A percentile compares a stretch with the other conserved stretches of the same genome.
Conservation (phyloP, 2,888 invertebrate genomes). For the Drosophila yooni region DNA sequence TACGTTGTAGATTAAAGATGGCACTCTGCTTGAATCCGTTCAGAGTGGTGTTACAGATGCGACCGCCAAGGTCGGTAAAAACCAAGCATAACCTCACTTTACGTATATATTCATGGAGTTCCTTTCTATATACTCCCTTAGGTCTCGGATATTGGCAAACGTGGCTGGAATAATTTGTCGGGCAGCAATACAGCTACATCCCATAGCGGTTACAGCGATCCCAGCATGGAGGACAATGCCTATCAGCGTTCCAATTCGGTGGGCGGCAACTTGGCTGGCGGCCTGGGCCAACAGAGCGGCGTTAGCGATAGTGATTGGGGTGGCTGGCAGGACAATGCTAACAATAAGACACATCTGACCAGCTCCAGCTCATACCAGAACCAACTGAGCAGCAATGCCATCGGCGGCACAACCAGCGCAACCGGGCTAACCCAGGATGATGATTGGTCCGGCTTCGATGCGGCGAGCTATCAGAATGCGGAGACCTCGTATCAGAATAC, state of each 20-base stretch:
- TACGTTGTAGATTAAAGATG: slow-evolving; percentile 88
- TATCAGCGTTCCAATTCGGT: slow-evolving; percentile 84
- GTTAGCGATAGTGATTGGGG: slow-evolving; percentile 83
- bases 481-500: slow-evolving; percentile 81
- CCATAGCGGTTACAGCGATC: slow-evolving; percentile 82
- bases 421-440: slow-evolving; percentile 72
- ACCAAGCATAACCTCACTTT: not conserved
- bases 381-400: slow-evolving; percentile 58
- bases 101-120: not conserved
- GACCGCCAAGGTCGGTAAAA: slow-evolving; percentile 87
- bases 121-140: slow-evolving; percentile 69
- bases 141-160: slow-evolving; percentile 89
- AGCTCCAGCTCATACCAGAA: slow-evolving; percentile 82
- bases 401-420: slow-evolving; percentile 46
- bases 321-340: slow-evolving; percentile 80
- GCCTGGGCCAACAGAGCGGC: slow-evolving; percentile 73
- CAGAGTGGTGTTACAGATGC: slow-evolving; percentile 88
- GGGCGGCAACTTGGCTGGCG: slow-evolving; percentile 78
- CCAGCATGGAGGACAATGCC: slow-evolving; percentile 75
- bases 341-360: slow-evolving; percentile 69
- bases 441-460: slow-evolving; percentile 84
- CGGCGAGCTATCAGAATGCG: slow-evolving; percentile 79
- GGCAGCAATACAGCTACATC: slow-evolving; percentile 86
- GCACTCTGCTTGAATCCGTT: slow-evolving; percentile 89
- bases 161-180: slow-evolving; percentile 88